A percentile compares a stretch with the other conserved stretches of the same genome.
These are phyloP conservation scores for Drosophila lacicola DNA, from an alignment of 2,888 invertebrate genomes.

Conservation along the genomic window DNA sequence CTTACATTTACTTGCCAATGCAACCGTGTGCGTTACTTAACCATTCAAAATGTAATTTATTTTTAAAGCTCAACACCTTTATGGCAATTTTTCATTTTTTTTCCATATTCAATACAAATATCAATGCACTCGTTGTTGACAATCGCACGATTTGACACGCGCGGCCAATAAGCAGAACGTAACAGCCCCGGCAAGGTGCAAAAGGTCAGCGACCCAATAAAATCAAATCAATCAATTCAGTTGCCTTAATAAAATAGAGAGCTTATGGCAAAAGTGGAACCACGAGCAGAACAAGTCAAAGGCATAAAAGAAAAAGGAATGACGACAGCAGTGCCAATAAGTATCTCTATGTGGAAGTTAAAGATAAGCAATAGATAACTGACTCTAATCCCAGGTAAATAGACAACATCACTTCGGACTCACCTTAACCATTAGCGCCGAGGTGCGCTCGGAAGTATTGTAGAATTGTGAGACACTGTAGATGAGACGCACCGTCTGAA, in stretches of 20 bases:
- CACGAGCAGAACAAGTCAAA: background rate
- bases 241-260: conserved; percentile 64
- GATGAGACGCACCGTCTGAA: conserved; percentile 96
- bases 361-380: conserved; percentile 18
- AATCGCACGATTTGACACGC: too few species aligned
- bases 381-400: conserved; percentile 19
- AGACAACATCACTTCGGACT: background rate
- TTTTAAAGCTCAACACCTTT: background rate
- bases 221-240: too few species aligned
- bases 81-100: background rate
- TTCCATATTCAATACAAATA: background rate
- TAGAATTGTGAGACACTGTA: conserved; percentile 98
- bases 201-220: conserved; percentile 45
- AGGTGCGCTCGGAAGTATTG: conserved; percentile 97
- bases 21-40: background rate
- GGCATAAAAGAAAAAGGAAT: background rate
- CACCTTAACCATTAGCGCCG: conserved; percentile 97
- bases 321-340: background rate
- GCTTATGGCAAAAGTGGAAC: conserved; percentile 56
- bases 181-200: background rate
- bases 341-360: background rate
- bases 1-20: background rate
- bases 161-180: too few species aligned
- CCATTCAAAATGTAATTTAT: background rate
- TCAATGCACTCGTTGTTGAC: conserved; percentile 4